Percentiles rank a stretch among this genome's conserved stretches.
Evolutionary conservation across 1,140 invertebrate genomes (phyloP).

Genomic region (Lepidostoma basale): DNA sequence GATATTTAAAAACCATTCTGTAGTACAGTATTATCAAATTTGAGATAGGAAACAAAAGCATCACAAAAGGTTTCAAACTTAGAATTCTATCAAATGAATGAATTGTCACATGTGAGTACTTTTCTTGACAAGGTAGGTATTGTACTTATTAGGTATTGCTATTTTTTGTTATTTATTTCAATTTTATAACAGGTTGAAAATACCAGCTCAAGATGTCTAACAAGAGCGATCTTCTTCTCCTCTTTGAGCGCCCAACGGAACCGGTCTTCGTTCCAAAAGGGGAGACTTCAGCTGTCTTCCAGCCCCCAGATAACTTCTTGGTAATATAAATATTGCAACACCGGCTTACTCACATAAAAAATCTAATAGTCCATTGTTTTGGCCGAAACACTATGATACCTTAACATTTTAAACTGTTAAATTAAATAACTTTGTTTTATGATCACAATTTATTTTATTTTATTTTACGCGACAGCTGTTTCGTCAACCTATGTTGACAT

Average conservation of each 20-base stretch:
- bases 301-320: conserved; percentile 65
- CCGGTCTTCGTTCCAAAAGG: conserved; percentile 76
- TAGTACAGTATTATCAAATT: not conserved
- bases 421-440: too few relatives aligned
- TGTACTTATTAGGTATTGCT: too few relatives aligned
- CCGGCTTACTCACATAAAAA: not conserved
- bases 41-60: not conserved
- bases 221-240: conserved; percentile 50
- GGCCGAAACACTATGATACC: too few relatives aligned
- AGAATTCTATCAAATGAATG: not conserved
- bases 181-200: not conserved
- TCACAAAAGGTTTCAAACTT: not conserved
- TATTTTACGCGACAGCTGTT: too few relatives aligned
- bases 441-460: too few relatives aligned
- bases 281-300: conserved; percentile 64
- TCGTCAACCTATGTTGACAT: too few relatives aligned
- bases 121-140: not conserved
- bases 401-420: too few relatives aligned
- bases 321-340: conserved; percentile 48
- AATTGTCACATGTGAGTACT: not conserved
- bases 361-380: not conserved
- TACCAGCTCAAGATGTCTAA: conserved; percentile 26
- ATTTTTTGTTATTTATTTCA: not conserved
- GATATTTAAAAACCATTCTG: too few relatives aligned
- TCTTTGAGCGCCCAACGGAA: conserved; percentile 79